Evolutionary conservation across 2,113 vertebrate genomes (phyloP).

Genomic region (Cynoglossus semilaevis): DNA sequence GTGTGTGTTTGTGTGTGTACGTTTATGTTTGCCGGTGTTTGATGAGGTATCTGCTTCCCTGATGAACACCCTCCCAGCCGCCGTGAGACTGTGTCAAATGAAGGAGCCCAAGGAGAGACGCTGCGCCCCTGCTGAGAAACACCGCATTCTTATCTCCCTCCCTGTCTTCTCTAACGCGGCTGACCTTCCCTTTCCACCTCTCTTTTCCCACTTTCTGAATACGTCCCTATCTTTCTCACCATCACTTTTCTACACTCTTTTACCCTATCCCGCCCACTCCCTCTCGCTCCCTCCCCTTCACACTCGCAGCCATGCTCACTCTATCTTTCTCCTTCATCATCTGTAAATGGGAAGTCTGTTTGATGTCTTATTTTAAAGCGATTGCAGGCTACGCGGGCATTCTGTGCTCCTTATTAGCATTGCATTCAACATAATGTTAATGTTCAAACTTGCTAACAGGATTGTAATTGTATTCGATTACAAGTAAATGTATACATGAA

Average conservation of each 20-base stretch:
- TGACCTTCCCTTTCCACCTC: slow-evolving; percentile 63
- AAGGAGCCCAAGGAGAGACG: slow-evolving; percentile 56
- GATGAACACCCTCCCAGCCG: slow-evolving; percentile 55
- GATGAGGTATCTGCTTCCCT: slow-evolving; percentile 46
- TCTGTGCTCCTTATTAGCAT: slow-evolving; percentile 41
- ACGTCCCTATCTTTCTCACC: slow-evolving; percentile 57
- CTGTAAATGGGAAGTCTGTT: slow-evolving; percentile 49
- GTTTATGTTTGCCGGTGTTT: slow-evolving; percentile 5
- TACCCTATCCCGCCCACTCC: slow-evolving; percentile 27
- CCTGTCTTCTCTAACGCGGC: slow-evolving; percentile 52
- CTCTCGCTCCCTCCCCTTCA: slow-evolving; percentile 20
- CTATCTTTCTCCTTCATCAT: slow-evolving; percentile 48
- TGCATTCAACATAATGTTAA: slow-evolving; percentile 35
- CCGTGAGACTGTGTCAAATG: slow-evolving; percentile 48
- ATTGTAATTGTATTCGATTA: slow-evolving; percentile 61
- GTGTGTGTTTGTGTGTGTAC: slow-evolving; percentile 1
- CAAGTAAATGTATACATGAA: slow-evolving; percentile 54
- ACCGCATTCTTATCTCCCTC: slow-evolving; percentile 67
- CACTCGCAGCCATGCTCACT: slow-evolving; percentile 34
- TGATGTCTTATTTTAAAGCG: slow-evolving; percentile 52
- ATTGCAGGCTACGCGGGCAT: slow-evolving; percentile 34
- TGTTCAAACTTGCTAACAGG: slow-evolving; percentile 26
- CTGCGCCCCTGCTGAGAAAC: slow-evolving; percentile 54
- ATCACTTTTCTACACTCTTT: slow-evolving; percentile 57
- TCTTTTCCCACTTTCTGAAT: slow-evolving; percentile 57